Conservation (phyloP, 2,888 invertebrate species). For the Leptura quadrifasciata region DNA sequence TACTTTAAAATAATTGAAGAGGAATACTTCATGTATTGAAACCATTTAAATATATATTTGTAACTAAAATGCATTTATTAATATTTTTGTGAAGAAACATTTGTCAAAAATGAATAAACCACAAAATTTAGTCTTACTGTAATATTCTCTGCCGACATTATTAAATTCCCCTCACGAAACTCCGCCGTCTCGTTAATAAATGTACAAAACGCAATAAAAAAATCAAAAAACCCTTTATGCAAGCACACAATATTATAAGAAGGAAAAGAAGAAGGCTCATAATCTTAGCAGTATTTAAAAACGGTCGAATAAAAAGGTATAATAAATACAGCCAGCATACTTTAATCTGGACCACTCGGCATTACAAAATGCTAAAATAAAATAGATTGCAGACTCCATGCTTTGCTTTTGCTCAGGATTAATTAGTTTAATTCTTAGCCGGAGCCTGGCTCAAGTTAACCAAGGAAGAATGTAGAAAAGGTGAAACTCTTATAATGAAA, state of each 20-base stretch:
- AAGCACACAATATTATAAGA: conserved; percentile 38
- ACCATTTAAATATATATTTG: too few species aligned
- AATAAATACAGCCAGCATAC: conserved; percentile 58
- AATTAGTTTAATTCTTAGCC: conserved; percentile 70
- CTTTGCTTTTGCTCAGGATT: conserved; percentile 66
- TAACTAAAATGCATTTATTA: too few species aligned
- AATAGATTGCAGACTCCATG: conserved; percentile 66
- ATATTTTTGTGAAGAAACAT: too few species aligned
- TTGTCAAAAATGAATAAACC: too few species aligned
- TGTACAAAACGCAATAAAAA: conserved; percentile 28
- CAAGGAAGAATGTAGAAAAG: conserved; percentile 58
- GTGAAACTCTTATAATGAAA: conserved; percentile 51
- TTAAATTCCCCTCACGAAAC: conserved; percentile 17
- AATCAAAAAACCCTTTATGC: conserved; percentile 32
- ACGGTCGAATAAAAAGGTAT: conserved; percentile 51
- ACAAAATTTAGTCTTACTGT: conserved; percentile 1
- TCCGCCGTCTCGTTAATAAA: conserved; percentile 33
- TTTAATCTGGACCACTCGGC: conserved; percentile 63
- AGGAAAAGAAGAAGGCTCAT: conserved; percentile 45
- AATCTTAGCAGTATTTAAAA: conserved; percentile 46
- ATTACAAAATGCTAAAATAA: conserved; percentile 67
- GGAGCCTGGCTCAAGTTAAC: conserved; percentile 59
- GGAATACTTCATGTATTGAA: too few species aligned
- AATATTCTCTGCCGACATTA: conserved; percentile 7
- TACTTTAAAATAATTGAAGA: too few species aligned